phyloP scores from a whole-genome alignment of 2,888 invertebrate genomes.

The Agriopis marginaria region DNA sequence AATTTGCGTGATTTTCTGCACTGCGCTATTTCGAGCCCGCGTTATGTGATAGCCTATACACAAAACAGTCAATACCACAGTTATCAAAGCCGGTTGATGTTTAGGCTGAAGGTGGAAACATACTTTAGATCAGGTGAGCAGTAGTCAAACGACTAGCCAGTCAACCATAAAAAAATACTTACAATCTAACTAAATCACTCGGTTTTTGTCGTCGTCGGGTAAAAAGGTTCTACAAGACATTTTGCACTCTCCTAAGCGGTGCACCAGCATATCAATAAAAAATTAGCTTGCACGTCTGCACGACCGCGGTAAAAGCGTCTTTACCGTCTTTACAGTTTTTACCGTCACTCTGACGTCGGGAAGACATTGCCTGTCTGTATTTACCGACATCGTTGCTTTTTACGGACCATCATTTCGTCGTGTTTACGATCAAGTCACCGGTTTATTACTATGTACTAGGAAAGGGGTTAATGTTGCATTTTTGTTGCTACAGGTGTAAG shows the following conservation, averaged over 20 bases:
- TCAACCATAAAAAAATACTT: too few species aligned
- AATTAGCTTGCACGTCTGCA: slow-evolving; percentile 62
- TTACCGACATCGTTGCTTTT: slow-evolving; percentile 81
- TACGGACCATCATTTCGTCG: slow-evolving; percentile 70
- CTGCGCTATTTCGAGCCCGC: too few species aligned
- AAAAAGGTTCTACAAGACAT: slow-evolving; percentile 2
- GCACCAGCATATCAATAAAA: slow-evolving; percentile 59
- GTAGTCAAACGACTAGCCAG: too few species aligned
- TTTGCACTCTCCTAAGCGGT: slow-evolving; percentile 38
- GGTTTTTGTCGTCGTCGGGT: too few species aligned
- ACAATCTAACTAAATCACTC: too few species aligned
- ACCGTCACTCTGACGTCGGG: slow-evolving; percentile 58
- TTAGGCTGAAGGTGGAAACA: too few species aligned
- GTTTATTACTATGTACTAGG: slow-evolving; percentile 76
- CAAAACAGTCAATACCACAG: too few species aligned
- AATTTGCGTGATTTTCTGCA: too few species aligned
- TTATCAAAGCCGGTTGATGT: too few species aligned
- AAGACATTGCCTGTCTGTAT: slow-evolving; percentile 80
- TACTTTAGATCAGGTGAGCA: too few species aligned
- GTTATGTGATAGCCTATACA: too few species aligned
- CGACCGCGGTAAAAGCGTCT: slow-evolving; percentile 58
- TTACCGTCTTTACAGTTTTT: slow-evolving; percentile 62
- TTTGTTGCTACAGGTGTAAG: slow-evolving; percentile 66
- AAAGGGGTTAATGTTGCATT: slow-evolving; percentile 77
- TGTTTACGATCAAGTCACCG: slow-evolving; percentile 76